Base-by-base conservation (phyloP, 2,888 invertebrate species). In the Danaus chrysippus region DNA sequence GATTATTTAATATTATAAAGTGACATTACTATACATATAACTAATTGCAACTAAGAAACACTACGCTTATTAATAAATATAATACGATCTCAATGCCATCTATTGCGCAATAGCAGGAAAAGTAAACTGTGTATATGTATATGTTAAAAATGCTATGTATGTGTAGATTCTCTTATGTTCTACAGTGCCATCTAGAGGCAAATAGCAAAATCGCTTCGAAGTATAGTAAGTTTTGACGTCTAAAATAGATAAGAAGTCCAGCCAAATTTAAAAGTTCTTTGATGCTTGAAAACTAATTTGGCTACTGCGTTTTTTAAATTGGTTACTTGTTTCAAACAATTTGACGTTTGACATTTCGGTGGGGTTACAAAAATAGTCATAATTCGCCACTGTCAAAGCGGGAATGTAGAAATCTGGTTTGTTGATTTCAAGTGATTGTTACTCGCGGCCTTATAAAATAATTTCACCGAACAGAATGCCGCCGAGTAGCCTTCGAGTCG, bases 401-500 rank as follows among this genome's bases (percentile, higher is more conserved):
- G 87, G 87, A 87, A 88, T 88, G 89, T 83, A 76, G 82, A 84
- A 84, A 85, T 84, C 85, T 84, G 75, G 86, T 85, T 88, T 86
- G 83, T 85, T 84, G 86, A 84, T 83, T 83, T 72, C 70, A 86
- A 89, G 90, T 87, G 90, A 90, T 90, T 87, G 88, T 87, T 78
- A 71, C 76, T 81, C 80, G 81, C 81, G 81, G 78, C 82, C 84
- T 77, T 88, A 86, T 87, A 89, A 83, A 85, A 86, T 86, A 83
- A 84, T 81, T 81, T 82, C 81, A 77, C 79, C 73, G 73, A 78
- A 74, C 83, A 90, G 74, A 81, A 91, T 91, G 91, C 91, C 91
- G 77, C 90, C 92, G 81, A 92, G 92, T 85, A 92, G 92, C 83
- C 84, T 92, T 82, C 92, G 93, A 85, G 93, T 93, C 68, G 93